These are phyloP conservation scores for Pimpla rufipes DNA, from an alignment of 2,888 invertebrate genomes.

Conservation along the genomic window DNA sequence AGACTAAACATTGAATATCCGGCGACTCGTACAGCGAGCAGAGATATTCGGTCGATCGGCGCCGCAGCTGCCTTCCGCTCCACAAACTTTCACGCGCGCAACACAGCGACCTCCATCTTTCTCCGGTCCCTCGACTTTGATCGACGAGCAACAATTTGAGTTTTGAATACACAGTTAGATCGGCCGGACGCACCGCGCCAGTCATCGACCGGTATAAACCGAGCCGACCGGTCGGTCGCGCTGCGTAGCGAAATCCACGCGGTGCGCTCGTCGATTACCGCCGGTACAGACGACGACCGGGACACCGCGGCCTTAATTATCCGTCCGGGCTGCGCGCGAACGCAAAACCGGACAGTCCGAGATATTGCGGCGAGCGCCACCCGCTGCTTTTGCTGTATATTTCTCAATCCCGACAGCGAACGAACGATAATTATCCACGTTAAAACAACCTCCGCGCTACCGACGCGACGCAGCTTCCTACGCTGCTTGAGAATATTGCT, in stretches of 20 bases:
- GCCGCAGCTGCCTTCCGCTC: slow-evolving; percentile 28
- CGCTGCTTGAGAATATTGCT: neutral
- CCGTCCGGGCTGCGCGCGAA: neutral
- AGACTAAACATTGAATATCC: slow-evolving; percentile 14
- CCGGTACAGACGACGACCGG: neutral
- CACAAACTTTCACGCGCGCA: slow-evolving; percentile 36
- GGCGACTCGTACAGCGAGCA: neutral
- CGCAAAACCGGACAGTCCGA: slow-evolving; percentile 10
- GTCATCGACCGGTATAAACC: neutral
- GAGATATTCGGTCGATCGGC: neutral
- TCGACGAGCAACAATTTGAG: slow-evolving; percentile 58
- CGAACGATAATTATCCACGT: slow-evolving; percentile 48
- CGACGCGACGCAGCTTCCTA: neutral
- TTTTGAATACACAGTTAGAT: slow-evolving; percentile 45
- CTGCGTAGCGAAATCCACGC: neutral
- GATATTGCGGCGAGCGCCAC: slow-evolving; percentile 31
- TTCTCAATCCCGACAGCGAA: slow-evolving; percentile 47
- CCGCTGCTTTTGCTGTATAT: slow-evolving; percentile 28
- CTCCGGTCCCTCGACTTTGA: slow-evolving; percentile 53
- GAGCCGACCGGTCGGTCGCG: neutral
- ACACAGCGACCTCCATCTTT: slow-evolving; percentile 15
- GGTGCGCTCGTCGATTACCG: neutral
- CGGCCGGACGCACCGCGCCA: too few relatives aligned
- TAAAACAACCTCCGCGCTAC: slow-evolving; percentile 4
- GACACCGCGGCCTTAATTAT: slow-evolving; percentile 1